Evolutionary conservation across 2,888 invertebrate species (phyloP).

Genomic region (Pterobdella sp.): DNA sequence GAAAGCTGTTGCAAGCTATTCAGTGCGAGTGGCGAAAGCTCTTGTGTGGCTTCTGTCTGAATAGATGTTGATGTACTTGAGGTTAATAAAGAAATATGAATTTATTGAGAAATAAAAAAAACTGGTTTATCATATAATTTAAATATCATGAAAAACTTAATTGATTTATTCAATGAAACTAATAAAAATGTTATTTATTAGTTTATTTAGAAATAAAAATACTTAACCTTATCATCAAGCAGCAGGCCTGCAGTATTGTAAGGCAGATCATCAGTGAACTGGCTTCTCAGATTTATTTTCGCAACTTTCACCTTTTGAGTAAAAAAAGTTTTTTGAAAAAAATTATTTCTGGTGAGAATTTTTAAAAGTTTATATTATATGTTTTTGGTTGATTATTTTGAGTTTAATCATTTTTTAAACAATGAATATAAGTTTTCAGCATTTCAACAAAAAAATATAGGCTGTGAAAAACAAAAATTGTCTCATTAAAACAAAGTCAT

Average conservation of each 20-base stretch:
- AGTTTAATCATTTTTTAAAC: too few relatives aligned
- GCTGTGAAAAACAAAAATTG: neutral
- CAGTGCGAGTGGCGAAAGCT: neutral
- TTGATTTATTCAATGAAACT: neutral
- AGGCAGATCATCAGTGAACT: neutral
- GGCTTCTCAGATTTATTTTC: neutral
- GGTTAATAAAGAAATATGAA: too few relatives aligned
- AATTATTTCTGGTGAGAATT: too few relatives aligned
- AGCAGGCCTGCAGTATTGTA: neutral
- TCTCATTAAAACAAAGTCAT: neutral
- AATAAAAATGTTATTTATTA: neutral
- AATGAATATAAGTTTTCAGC: too few relatives aligned
- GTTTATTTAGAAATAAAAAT: neutral
- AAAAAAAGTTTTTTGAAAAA: too few relatives aligned
- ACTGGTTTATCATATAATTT: neutral
- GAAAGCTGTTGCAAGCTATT: neutral
- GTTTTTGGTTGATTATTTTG: too few relatives aligned
- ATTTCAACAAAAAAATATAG: too few relatives aligned
- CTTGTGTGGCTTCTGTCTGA: neutral
- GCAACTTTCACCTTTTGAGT: constrained; percentile 13
- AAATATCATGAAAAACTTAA: neutral
- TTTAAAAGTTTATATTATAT: too few relatives aligned
- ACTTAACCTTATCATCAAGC: constrained; percentile 9
- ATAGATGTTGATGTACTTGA: neutral
- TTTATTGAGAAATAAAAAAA: neutral